Percentiles rank a stretch among this genome's conserved stretches.
These are phyloP conservation scores for Sarcoramphus papa DNA, from an alignment of 2,797 vertebrate genomes.

Conservation along the genomic window DNA sequence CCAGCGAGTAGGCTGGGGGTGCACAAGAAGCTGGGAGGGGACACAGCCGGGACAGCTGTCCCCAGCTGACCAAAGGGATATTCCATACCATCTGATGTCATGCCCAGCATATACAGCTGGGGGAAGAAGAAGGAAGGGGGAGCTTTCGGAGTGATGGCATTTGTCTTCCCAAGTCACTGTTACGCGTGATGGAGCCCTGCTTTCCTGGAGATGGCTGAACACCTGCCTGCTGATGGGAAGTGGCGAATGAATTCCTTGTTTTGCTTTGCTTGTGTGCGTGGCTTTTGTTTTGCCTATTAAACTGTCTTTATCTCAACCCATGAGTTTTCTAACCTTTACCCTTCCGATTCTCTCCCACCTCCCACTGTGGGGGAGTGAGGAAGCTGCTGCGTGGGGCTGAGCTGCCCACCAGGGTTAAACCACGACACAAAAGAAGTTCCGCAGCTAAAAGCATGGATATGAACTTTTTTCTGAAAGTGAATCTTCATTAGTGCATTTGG, in stretches of 20 bases:
- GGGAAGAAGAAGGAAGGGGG: background rate
- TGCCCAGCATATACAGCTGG: background rate
- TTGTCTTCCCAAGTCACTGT: background rate
- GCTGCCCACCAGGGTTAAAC: background rate
- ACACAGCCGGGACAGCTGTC: too few relatives aligned
- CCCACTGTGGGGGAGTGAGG: background rate
- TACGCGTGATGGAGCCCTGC: background rate
- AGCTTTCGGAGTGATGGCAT: fast-evolving
- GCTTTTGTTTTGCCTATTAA: background rate
- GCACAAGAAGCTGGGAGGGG: background rate
- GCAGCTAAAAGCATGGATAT: background rate
- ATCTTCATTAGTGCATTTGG: background rate
- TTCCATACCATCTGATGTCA: fast-evolving
- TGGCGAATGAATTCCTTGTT: background rate
- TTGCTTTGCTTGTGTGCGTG: fast-evolving
- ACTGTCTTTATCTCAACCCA: background rate
- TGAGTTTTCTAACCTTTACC: background rate
- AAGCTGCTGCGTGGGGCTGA: background rate
- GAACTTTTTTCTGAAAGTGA: background rate
- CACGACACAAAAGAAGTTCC: background rate
- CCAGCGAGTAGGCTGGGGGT: background rate
- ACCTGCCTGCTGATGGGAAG: background rate
- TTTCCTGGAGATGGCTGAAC: background rate
- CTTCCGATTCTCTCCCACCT: background rate
- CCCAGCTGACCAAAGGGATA: background rate